Conservation (phyloP, 2,113 vertebrate genomes). For the Alexandromys fortis region DNA sequence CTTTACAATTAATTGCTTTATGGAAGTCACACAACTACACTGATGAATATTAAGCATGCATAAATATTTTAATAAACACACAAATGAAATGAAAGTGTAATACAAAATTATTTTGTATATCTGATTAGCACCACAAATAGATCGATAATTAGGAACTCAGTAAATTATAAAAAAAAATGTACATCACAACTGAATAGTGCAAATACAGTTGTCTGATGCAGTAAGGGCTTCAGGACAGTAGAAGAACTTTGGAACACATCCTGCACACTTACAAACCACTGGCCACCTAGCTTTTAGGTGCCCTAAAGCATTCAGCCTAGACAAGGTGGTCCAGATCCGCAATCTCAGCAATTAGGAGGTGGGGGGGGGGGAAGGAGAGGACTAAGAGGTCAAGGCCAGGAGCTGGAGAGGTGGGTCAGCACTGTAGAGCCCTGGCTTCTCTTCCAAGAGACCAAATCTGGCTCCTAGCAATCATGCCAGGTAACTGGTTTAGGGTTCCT, state of each 20-base stretch:
- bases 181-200: neutral
- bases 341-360: neutral
- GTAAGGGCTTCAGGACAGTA: neutral
- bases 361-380: neutral
- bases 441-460: neutral
- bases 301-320: neutral
- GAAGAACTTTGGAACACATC: neutral
- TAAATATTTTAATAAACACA: neutral
- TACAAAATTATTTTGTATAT: neutral
- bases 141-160: neutral
- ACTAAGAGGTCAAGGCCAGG: neutral
- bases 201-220: neutral
- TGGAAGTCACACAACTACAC: neutral
- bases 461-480: neutral
- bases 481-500: neutral
- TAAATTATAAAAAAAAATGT: neutral
- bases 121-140: neutral
- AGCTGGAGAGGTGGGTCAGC: neutral
- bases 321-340: accelerated
- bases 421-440: neutral
- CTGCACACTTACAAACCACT: neutral
- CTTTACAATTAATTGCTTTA: neutral
- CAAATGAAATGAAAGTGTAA: neutral
- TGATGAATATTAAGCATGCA: neutral
- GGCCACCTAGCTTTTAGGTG: neutral